A percentile compares a stretch with the other conserved stretches of the same genome.
Evolutionary conservation across 2,113 vertebrate species (phyloP).

Genomic region (Coracopsis vasa): DNA sequence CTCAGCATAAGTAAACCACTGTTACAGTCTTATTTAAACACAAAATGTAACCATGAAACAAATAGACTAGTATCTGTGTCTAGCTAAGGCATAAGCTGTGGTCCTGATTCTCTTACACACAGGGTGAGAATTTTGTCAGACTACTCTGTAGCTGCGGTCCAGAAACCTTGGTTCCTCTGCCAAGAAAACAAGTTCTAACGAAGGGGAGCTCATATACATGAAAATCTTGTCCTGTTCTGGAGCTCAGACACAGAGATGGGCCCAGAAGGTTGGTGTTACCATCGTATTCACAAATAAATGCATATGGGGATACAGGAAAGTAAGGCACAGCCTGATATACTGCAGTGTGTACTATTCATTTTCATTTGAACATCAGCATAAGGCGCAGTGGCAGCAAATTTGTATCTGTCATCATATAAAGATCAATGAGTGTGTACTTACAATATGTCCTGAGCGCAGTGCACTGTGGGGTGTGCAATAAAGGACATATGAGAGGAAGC

Average conservation of each 20-base stretch:
- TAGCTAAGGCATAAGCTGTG: not conserved
- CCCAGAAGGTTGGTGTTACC: not conserved
- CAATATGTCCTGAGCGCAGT: not conserved
- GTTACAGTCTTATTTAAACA: not conserved
- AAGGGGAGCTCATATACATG: not conserved
- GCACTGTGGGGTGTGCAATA: fast-evolving
- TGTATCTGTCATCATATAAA: not conserved
- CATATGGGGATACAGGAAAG: not conserved
- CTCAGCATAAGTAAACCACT: not conserved
- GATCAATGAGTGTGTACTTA: conserved; percentile 5
- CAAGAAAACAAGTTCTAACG: not conserved
- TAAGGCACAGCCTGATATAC: not conserved
- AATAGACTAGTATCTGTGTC: not conserved
- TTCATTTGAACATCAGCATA: conserved; percentile 25
- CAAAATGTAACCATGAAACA: not conserved
- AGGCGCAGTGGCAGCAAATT: conserved; percentile 32
- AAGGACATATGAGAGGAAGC: not conserved
- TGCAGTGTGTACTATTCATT: not conserved
- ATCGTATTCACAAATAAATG: not conserved
- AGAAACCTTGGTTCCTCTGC: not conserved
- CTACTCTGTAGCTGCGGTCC: not conserved
- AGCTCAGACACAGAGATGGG: not conserved
- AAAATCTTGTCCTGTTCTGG: not conserved
- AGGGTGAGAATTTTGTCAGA: not conserved
- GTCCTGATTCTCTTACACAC: not conserved